Base-by-base conservation (phyloP, 2,113 vertebrate genomes). In the Tragelaphus strepsiceros region DNA sequence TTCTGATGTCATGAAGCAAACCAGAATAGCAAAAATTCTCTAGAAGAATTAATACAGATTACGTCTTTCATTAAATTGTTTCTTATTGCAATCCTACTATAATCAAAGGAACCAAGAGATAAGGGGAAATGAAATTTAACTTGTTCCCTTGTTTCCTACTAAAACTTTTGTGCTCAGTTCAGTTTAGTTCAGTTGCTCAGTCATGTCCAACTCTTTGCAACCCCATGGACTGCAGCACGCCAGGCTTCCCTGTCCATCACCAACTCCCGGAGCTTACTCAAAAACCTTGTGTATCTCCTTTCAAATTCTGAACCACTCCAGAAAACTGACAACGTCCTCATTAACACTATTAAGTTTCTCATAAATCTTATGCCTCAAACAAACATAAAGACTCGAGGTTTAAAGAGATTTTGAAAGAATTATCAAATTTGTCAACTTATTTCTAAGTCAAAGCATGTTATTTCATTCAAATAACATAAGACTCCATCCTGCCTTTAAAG, bases 71-170 rank as follows among this genome's bases (percentile, higher is more conserved):
- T 84, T 93, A 97, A 98, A 93, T 35, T 97, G 11, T n/a, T 97
- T 96, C 89, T 97, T 84, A 91, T 24, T 97, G 54, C 71, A 98
- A 56, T 96, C 96, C 16, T 93, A 71, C 85, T 32, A n/a, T 64
- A 95, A 98, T 93, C 49, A 94, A 56, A 92, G 32, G 43, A 97
- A 97, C 74, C 56, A 46, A 97, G 49, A 74, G 85, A 64, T 88
- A 97, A 93, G 54, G 95, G 97, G 24, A 98, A 98, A 98, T 64
- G 8, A 96, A 88, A 95, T 35, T 30, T 94, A 86, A 7, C 15
- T 86, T 86, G 14, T 59, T 97, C 28, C 58, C 12, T 56, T 9
- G 46, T 92, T 89, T 92, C 22, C 59, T 88, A 78, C 67, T 39
- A 74, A 74, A 39, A 74, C 67, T 21, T 19, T 71, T 71, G 19